A percentile compares a stretch with the other conserved stretches of the same genome.
Evolutionary conservation across 2,113 vertebrate genomes (phyloP).

Genomic region (Passer domesticus): DNA sequence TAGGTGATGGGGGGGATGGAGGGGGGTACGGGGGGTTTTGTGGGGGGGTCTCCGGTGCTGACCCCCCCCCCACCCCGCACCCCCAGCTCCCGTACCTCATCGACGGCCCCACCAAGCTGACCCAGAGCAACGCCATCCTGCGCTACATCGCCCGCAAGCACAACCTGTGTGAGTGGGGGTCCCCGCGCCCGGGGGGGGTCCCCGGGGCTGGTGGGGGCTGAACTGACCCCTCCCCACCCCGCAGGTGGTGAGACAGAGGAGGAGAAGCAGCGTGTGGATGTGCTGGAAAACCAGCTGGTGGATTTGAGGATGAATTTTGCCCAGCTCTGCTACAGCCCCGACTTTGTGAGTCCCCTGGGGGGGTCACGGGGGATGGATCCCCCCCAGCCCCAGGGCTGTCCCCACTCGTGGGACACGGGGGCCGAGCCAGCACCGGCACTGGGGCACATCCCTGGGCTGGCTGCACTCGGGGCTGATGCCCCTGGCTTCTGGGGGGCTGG

Average conservation of each 20-base stretch:
- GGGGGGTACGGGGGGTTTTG: not conserved
- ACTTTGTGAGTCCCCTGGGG: slow-evolving; percentile 75
- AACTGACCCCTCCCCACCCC: not conserved
- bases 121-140: slow-evolving; percentile 89
- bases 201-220: fast-evolving
- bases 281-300: slow-evolving; percentile 87
- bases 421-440: fast-evolving
- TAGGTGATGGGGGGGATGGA: not conserved
- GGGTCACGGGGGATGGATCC: fast-evolving
- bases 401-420: too few relatives aligned
- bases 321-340: slow-evolving; percentile 74
- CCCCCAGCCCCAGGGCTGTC: not conserved
- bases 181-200: not conserved
- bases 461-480: not conserved
- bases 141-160: slow-evolving; percentile 91
- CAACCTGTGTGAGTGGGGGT: slow-evolving; percentile 79
- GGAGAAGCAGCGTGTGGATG: not conserved
- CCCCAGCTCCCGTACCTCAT: not conserved
- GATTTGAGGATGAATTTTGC: slow-evolving; percentile 76
- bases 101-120: not conserved
- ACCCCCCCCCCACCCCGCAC: not conserved
- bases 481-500: not conserved
- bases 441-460: not conserved
- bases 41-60: not conserved
- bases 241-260: not conserved